Base-by-base conservation (phyloP, 2,888 invertebrate species). In the Mimachlamys varia region DNA sequence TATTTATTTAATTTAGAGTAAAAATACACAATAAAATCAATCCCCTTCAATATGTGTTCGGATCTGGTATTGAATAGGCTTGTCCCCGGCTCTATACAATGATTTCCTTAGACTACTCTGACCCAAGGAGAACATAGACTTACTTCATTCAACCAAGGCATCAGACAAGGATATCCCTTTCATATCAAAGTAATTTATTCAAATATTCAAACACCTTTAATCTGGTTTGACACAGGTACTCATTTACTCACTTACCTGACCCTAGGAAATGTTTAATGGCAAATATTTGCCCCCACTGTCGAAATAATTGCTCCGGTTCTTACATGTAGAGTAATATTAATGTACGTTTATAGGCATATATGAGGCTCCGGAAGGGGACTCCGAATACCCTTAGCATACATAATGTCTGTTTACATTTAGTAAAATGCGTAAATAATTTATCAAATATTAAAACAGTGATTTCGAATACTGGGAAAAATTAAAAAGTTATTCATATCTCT, bases 181-280 rank as follows among this genome's bases (percentile, higher is more conserved):
- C 76, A 76, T 76, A 76, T 76, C 76, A 15, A n/a, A 27, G 76
- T 13, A 76, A 76, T 76, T 76, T 76, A 76, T 76, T 76, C 76
- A 76, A 76, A 76, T 76, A 76, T 76, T 76, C 76, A 76, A 76
- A 76, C 33, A 33, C 33, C 27, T 33, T 76, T 76, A 76, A 76
- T 33, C 76, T 33, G 4, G 33, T 27, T 33, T 76, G 33, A 76
- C 76, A 76, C 27, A 76, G 76, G 76, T 76, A 76, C 33, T 76
- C 76, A 76, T 76, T 76, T 76, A 76, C 76, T 76, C 33, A 33
- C 76, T 76, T 27, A 76, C 76, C 76, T 33, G 76, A 15, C 76
- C 13, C 22, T 33, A 76, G 33, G 76, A 76, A 76, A 76, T 76
- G 53, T 76, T 15, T 76, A 27, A 76, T 76, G 10, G 76, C 27